Conservation (phyloP, 2,113 vertebrate species). For the Ictidomys tridecemlineatus region DNA sequence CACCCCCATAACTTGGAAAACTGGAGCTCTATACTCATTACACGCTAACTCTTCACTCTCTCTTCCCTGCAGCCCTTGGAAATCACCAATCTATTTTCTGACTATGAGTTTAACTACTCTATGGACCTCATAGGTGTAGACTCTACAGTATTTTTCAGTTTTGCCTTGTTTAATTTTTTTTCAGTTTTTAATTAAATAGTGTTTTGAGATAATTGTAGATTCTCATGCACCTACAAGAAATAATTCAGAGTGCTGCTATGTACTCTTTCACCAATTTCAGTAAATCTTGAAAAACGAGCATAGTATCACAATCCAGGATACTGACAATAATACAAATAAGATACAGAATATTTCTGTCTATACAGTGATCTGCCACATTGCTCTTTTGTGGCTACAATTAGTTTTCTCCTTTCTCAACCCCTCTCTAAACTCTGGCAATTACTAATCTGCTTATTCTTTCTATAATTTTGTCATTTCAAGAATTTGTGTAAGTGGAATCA, state of each 20-base stretch:
- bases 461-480: neutral
- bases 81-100: too few species aligned
- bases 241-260: neutral
- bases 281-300: fast-evolving
- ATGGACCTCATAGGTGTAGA: neutral
- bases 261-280: neutral
- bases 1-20: neutral
- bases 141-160: neutral
- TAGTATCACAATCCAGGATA: neutral
- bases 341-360: fast-evolving
- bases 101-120: neutral
- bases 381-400: neutral
- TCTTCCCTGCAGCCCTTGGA: fast-evolving
- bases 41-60: fast-evolving
- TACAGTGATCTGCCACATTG: fast-evolving
- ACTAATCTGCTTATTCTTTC: neutral
- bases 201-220: neutral
- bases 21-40: neutral
- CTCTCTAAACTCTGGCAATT: neutral
- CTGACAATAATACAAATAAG: neutral
- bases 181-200: neutral
- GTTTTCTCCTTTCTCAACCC: neutral
- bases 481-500: neutral
- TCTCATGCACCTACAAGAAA: neutral
- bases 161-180: too few species aligned